These are phyloP conservation scores for Apoda limacodes DNA, from an alignment of 2,888 invertebrate genomes.

Conservation along the genomic window DNA sequence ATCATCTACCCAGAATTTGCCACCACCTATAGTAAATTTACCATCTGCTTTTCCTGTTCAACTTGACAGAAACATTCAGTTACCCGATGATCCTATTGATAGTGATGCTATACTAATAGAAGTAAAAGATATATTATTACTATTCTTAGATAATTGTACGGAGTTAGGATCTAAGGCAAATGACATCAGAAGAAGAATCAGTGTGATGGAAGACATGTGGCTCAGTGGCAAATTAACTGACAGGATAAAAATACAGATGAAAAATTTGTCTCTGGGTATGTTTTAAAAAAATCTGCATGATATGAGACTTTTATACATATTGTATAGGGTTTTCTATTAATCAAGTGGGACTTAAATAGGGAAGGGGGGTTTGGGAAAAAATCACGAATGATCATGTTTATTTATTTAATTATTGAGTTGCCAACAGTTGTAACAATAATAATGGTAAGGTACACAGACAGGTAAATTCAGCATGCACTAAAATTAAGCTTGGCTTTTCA, in stretches of 20 bases:
- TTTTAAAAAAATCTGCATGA: not conserved
- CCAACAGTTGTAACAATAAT: too few species aligned
- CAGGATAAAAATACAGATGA: constrained; percentile 55
- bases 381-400: too few species aligned
- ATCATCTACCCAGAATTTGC: constrained; percentile 28
- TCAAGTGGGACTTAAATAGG: too few species aligned
- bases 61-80: constrained; percentile 22
- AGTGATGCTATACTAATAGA: constrained; percentile 38
- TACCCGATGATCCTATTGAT: too few species aligned
- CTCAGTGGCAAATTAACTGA: constrained; percentile 60
- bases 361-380: too few species aligned
- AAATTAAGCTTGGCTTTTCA: too few species aligned
- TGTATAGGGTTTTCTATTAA: too few species aligned
- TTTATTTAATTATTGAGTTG: too few species aligned
- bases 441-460: too few species aligned
- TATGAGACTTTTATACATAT: not conserved
- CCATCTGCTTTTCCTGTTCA: constrained; percentile 14
- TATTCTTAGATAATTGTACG: constrained; percentile 39
- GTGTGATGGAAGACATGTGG: constrained; percentile 71
- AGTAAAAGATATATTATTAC: constrained; percentile 40
- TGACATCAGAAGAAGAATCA: constrained; percentile 66
- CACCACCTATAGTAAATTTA: constrained; percentile 31
- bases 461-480: too few species aligned
- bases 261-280: constrained; percentile 66
- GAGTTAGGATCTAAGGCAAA: constrained; percentile 54